A percentile compares a stretch with the other conserved stretches of the same genome.
Conservation (phyloP, 2,797 vertebrate species). For the Periophthalmus magnuspinnatus region DNA sequence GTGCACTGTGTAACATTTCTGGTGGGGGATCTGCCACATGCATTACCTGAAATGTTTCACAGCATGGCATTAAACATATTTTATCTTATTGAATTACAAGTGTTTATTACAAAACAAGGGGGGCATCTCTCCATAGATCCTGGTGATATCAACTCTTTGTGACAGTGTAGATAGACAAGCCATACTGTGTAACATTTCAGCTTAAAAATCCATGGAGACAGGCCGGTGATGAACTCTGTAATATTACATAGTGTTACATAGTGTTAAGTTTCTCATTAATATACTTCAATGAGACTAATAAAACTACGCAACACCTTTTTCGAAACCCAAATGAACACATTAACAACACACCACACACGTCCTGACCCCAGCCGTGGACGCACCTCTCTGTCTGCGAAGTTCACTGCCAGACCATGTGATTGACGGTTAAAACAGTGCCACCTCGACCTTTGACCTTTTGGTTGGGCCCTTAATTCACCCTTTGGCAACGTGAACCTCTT, state of each 20-base stretch:
- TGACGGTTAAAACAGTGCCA: slow-evolving; percentile 53
- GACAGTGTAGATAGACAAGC: too few species aligned
- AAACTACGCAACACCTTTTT: slow-evolving; percentile 33
- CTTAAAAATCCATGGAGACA: too few species aligned
- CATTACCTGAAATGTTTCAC: too few species aligned
- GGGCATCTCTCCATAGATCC: too few species aligned
- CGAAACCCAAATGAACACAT: slow-evolving; percentile 25
- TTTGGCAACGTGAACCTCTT: slow-evolving; percentile 38
- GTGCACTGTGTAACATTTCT: too few species aligned
- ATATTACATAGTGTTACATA: background rate
- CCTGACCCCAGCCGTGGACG: slow-evolving; percentile 25
- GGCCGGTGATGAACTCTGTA: too few species aligned
- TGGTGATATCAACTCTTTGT: too few species aligned
- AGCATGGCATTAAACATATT: too few species aligned
- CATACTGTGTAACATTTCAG: too few species aligned
- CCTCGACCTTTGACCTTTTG: slow-evolving; percentile 45
- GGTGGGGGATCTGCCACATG: too few species aligned
- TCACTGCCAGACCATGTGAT: slow-evolving; percentile 34
- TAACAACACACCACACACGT: slow-evolving; percentile 37
- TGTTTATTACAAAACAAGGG: too few species aligned
- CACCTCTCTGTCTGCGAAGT: slow-evolving; percentile 21
- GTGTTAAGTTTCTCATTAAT: background rate
- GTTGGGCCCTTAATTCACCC: slow-evolving; percentile 39
- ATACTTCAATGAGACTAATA: background rate
- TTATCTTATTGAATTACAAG: too few species aligned